phyloP scores from a whole-genome alignment of 2,888 invertebrate species.

The Plagodis pulveraria region DNA sequence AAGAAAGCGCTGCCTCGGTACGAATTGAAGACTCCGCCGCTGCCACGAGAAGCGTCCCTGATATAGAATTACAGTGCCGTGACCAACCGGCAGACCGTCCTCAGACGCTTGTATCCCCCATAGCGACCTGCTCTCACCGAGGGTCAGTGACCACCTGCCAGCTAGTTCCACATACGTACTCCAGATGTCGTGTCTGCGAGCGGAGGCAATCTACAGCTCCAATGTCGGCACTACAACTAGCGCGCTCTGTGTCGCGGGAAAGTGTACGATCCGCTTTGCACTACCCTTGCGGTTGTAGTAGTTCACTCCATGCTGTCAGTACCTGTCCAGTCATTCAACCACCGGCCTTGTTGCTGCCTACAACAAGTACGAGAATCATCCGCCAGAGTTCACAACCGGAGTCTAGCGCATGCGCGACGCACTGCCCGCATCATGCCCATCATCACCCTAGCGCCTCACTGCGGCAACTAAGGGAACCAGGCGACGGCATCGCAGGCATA shows the following conservation, averaged over 20 bases:
- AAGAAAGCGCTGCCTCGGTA: constrained; percentile 87
- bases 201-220: constrained; percentile 93
- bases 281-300: constrained; percentile 86
- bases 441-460: constrained; percentile 93
- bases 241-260: constrained; percentile 93
- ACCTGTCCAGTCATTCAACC: constrained; percentile 88
- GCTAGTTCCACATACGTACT: constrained; percentile 87
- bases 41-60: constrained; percentile 91
- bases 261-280: constrained; percentile 90
- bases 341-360: constrained; percentile 89
- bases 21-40: constrained; percentile 88
- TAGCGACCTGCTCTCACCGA: constrained; percentile 85
- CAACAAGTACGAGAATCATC: constrained; percentile 91
- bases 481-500: constrained; percentile 96
- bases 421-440: constrained; percentile 87
- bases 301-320: constrained; percentile 80
- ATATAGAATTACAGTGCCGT: constrained; percentile 92
- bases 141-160: constrained; percentile 88
- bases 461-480: constrained; percentile 92
- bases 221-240: constrained; percentile 90
- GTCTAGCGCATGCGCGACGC: constrained; percentile 87
- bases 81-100: constrained; percentile 82
- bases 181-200: constrained; percentile 89
- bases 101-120: constrained; percentile 82
- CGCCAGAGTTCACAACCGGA: constrained; percentile 95